phyloP scores from a whole-genome alignment of 2,888 invertebrate species.

The Erebia ligea region DNA sequence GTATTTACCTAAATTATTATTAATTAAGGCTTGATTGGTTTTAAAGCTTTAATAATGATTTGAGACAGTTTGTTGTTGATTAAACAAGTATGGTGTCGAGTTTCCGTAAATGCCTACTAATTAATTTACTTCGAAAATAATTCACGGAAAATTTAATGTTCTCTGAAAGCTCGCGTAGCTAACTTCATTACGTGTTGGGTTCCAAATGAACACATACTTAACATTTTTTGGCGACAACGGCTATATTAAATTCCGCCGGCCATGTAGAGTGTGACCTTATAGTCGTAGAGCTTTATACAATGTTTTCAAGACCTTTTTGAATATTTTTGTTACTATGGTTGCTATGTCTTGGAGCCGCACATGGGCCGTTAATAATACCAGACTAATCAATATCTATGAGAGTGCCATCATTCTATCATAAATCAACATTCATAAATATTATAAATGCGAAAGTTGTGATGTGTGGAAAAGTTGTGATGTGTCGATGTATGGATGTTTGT shows the following conservation, averaged over 20 bases:
- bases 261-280: constrained; percentile 1
- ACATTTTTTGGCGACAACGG: constrained; percentile 10
- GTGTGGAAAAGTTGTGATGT: no score
- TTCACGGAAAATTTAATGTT: neutral
- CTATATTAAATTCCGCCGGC: constrained; percentile 12
- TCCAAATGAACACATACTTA: constrained; percentile 1
- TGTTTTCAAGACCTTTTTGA: no score
- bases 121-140: neutral
- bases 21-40: no score
- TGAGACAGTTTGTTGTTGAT: neutral
- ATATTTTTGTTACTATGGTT: no score
- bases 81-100: neutral
- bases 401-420: no score
- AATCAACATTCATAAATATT: no score
- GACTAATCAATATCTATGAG: no score
- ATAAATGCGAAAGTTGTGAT: no score
- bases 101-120: neutral
- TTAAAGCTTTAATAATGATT: neutral
- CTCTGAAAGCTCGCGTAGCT: neutral
- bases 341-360: no score
- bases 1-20: no score
- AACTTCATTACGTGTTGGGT: constrained; percentile 3
- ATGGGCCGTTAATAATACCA: no score
- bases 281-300: neutral
- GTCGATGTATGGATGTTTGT: no score